phyloP scores from a whole-genome alignment of 2,888 invertebrate genomes.

The Protodeltote pygarga region DNA sequence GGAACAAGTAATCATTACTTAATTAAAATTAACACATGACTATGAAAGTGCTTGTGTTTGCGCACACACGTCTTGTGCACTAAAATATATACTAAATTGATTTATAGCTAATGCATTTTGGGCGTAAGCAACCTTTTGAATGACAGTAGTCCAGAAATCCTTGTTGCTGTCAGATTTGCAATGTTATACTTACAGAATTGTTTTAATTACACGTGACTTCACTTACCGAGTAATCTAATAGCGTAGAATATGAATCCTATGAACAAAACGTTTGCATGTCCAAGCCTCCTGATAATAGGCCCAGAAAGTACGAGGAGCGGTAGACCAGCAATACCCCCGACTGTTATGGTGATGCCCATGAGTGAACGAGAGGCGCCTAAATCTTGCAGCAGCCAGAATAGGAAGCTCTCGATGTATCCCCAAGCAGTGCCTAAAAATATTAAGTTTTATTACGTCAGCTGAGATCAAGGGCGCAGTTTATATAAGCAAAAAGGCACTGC shows the following conservation, averaged over 20 bases:
- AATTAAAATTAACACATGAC: no score
- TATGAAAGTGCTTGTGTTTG: no score
- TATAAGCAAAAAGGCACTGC: no score
- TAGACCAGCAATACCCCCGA: conserved; percentile 91
- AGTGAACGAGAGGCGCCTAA: conserved; percentile 91
- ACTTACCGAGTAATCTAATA: conserved; percentile 89
- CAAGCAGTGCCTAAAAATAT: conserved; percentile 90
- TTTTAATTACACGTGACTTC: no score
- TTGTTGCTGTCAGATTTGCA: no score
- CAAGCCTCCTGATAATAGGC: conserved; percentile 90
- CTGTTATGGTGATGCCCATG: conserved; percentile 93
- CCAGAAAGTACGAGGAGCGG: conserved; percentile 92
- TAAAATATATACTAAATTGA: no score
- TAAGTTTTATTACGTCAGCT: not conserved
- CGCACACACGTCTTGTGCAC: no score
- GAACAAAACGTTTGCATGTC: conserved; percentile 92
- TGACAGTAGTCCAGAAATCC: no score
- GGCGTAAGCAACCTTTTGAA: no score
- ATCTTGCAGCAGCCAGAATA: conserved; percentile 93
- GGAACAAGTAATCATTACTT: no score
- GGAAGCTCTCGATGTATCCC: conserved; percentile 94
- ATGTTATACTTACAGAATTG: no score
- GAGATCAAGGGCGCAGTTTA: not conserved
- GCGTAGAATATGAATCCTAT: conserved; percentile 93
- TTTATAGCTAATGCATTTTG: no score